phyloP scores from a whole-genome alignment of 1,140 invertebrate genomes.

The Trialeurodes vaporariorum region DNA sequence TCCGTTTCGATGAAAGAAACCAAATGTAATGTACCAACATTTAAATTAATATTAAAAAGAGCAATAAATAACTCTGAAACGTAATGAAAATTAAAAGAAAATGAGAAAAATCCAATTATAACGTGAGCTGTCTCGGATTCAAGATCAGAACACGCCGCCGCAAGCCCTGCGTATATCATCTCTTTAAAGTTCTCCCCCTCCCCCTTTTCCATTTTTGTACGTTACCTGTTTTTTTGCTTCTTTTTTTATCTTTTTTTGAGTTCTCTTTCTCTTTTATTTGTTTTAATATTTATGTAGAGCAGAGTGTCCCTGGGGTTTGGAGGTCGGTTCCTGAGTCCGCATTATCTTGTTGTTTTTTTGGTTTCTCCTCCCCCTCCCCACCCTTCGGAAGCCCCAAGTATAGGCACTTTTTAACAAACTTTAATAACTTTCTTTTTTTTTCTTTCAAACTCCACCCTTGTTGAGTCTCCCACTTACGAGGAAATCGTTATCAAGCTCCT shows the following conservation, averaged over 20 bases:
- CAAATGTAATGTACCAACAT: too few relatives aligned
- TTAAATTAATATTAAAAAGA: neutral
- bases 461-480: neutral
- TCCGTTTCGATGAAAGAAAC: too few relatives aligned
- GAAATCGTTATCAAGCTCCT: neutral
- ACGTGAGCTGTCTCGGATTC: neutral
- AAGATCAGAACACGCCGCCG: neutral
- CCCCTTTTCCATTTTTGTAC: neutral
- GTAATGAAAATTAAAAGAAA: neutral
- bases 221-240: neutral
- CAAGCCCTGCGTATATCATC: neutral
- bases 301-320: neutral
- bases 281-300: conserved; percentile 1
- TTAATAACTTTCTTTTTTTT: conserved; percentile 1
- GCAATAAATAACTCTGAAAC: neutral
- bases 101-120: neutral
- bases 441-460: neutral
- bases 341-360: neutral
- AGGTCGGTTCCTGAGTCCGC: neutral
- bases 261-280: neutral
- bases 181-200: neutral
- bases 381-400: neutral
- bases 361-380: too few relatives aligned
- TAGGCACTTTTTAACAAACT: neutral
- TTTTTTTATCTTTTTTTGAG: too few relatives aligned